A percentile compares a stretch with the other conserved stretches of the same genome.
These are phyloP conservation scores for Laothoe populi DNA, from an alignment of 2,888 invertebrate species.

Conservation along the genomic window DNA sequence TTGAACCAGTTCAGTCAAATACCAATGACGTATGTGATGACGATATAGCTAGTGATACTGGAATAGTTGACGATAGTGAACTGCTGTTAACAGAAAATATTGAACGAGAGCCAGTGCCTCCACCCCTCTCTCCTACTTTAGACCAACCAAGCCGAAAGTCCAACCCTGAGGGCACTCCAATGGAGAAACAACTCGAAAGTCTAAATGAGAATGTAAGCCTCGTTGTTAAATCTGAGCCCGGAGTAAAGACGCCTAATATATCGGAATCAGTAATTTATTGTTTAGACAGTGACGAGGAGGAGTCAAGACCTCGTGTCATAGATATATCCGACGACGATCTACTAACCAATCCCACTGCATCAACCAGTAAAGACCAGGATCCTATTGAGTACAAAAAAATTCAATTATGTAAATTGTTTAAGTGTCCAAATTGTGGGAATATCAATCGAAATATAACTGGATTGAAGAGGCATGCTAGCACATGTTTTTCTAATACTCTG, in stretches of 20 bases:
- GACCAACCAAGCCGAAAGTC: not conserved
- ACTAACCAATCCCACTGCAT: not conserved
- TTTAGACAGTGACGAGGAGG: constrained; percentile 75
- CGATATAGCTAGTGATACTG: constrained; percentile 28
- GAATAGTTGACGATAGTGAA: constrained; percentile 11
- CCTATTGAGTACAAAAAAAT: constrained; percentile 31
- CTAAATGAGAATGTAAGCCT: constrained; percentile 32
- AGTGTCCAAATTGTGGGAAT: constrained; percentile 56
- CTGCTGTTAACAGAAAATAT: not conserved
- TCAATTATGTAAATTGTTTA: constrained; percentile 38
- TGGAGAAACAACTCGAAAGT: not conserved
- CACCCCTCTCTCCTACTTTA: not conserved
- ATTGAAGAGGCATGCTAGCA: constrained; percentile 55
- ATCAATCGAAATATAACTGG: constrained; percentile 38
- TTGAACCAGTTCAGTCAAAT: constrained; percentile 11
- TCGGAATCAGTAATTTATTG: constrained; percentile 50
- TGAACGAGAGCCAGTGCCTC: not conserved
- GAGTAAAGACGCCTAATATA: constrained; percentile 33
- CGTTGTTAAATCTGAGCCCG: constrained; percentile 52
- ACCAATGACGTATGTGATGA: not conserved
- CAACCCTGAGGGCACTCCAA: not conserved
- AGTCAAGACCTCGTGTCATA: constrained; percentile 41
- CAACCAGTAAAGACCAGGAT: not conserved
- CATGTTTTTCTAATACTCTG: constrained; percentile 35
- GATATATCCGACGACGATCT: constrained; percentile 55